Conservation (phyloP, 35 echinoderm and acorn worm genomes). For the Hemicentrotus pulcherrimus region DNA sequence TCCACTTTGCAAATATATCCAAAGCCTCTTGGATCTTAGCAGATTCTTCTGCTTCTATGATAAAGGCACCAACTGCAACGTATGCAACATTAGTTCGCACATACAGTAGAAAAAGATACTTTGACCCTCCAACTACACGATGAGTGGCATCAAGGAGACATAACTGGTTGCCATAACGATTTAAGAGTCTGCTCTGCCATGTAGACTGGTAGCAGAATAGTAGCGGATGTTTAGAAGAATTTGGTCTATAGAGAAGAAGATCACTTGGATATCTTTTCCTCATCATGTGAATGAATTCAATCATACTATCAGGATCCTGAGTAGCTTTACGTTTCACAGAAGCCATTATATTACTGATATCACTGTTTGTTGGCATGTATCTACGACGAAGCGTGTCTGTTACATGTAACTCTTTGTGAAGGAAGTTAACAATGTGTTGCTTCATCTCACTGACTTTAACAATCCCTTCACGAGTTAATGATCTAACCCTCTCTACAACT, state of each 20-base stretch:
- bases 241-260: background rate
- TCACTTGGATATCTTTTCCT: background rate
- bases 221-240: background rate
- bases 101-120: background rate
- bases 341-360: conserved; percentile 28
- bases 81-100: conserved; percentile 27
- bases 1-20: conserved; percentile 16
- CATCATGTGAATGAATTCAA: background rate
- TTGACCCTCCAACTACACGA: background rate
- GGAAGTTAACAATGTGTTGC: conserved; percentile 2
- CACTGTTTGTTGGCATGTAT: conserved; percentile 22
- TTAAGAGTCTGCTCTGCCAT: conserved; percentile 9
- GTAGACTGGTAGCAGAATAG: conserved; percentile 39
- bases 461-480: background rate
- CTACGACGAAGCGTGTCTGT: conserved; percentile 5
- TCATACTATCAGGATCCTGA: background rate
- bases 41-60: background rate
- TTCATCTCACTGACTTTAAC: conserved; percentile 30
- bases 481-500: conserved; percentile 1
- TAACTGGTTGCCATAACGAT: conserved; percentile 26
- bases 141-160: conserved; percentile 27
- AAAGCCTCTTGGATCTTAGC: background rate
- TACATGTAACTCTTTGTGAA: conserved; percentile 27
- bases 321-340: conserved; percentile 2
- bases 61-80: conserved; percentile 27